phyloP scores from a whole-genome alignment of 2,888 invertebrate species.

The Drosophila limbata region DNA sequence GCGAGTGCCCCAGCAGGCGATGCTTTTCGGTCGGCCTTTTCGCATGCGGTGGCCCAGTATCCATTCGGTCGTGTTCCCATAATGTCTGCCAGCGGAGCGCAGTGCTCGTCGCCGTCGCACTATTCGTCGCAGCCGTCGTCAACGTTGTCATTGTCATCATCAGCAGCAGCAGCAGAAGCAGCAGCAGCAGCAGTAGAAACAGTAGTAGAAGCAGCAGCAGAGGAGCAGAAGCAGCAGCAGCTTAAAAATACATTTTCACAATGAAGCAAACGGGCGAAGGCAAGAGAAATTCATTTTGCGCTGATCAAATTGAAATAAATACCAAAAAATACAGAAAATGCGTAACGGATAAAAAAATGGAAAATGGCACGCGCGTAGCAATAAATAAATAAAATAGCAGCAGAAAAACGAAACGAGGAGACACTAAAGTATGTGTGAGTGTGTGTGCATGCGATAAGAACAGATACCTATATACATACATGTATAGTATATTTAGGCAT shows the following conservation, averaged over 20 bases:
- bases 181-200: conserved; percentile 47
- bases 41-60: conserved; percentile 83
- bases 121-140: conserved; percentile 76
- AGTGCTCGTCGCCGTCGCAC: conserved; percentile 64
- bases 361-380: conserved; percentile 75
- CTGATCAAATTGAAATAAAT: conserved; percentile 51
- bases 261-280: conserved; percentile 76
- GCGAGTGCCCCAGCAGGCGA: conserved; percentile 51
- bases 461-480: conserved; percentile 23
- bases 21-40: conserved; percentile 57
- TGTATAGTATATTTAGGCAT: conserved; percentile 21
- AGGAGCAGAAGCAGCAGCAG: conserved; percentile 59
- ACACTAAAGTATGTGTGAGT: conserved; percentile 40
- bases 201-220: conserved; percentile 35
- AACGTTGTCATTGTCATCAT: conserved; percentile 76
- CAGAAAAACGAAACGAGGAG: conserved; percentile 31
- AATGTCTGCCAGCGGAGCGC: conserved; percentile 82
- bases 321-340: conserved; percentile 42
- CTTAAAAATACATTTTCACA: conserved; percentile 81
- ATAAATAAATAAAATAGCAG: conserved; percentile 65
- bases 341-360: conserved; percentile 19
- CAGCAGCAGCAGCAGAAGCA: conserved; percentile 46
- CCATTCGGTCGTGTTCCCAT: conserved; percentile 85
- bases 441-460: conserved; percentile 46
- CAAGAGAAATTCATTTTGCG: conserved; percentile 62